Conservation (phyloP, 2,797 vertebrate species). For the Poecilia picta region DNA sequence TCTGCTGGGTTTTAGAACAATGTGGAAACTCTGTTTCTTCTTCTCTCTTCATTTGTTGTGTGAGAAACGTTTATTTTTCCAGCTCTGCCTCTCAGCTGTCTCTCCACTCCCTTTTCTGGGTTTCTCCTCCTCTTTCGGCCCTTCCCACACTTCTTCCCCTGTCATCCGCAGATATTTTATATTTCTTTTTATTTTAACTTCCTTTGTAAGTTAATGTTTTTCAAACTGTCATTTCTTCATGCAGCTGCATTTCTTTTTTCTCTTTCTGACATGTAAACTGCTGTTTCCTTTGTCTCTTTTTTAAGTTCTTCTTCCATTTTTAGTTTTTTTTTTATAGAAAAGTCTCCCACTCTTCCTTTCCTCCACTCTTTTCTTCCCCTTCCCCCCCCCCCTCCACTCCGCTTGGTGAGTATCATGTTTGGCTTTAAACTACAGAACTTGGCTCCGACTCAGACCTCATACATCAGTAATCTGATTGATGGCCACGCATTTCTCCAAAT, state of each 20-base stretch:
- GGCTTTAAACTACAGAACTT: conserved; percentile 42
- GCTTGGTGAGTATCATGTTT: conserved; percentile 60
- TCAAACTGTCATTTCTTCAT: neutral
- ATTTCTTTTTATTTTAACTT: neutral
- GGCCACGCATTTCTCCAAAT: conserved; percentile 22
- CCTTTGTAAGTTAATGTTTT: neutral
- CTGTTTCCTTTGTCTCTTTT: neutral
- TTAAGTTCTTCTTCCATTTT: neutral
- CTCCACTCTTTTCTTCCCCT: neutral
- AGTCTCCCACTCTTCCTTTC: neutral
- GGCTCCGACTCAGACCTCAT: conserved; percentile 46
- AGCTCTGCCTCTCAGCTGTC: conserved; percentile 8
- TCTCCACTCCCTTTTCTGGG: conserved; percentile 6
- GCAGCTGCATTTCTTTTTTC: neutral
- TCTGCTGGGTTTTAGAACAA: conserved; percentile 11
- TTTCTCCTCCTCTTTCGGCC: conserved; percentile 47
- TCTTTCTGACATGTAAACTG: neutral
- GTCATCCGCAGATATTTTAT: conserved; percentile 9
- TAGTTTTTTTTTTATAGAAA: conserved; percentile 12
- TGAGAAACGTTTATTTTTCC: conserved; percentile 13
- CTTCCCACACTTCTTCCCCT: conserved; percentile 27
- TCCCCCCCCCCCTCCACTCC: conserved; percentile 20
- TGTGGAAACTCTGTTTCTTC: neutral
- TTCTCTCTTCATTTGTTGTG: conserved; percentile 3
- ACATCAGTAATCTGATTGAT: conserved; percentile 50